These are phyloP conservation scores for Phataginus tetradactyla DNA, from an alignment of 2,797 vertebrate species.

Conservation along the genomic window DNA sequence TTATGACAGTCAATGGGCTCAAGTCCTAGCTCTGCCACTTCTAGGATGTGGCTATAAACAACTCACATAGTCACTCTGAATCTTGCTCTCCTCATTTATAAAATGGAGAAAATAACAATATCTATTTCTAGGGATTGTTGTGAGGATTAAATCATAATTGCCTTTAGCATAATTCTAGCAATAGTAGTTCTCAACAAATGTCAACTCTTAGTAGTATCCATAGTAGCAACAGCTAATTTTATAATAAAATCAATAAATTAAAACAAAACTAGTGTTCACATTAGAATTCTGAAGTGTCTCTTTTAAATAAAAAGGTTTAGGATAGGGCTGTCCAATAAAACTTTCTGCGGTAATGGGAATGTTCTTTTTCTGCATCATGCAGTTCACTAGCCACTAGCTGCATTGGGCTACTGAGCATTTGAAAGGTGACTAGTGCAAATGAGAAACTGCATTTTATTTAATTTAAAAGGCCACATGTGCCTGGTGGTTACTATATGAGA, in stretches of 20 bases:
- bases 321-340: not conserved
- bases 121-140: not conserved
- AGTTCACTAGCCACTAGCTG: not conserved
- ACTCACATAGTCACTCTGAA: not conserved
- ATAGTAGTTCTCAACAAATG: not conserved
- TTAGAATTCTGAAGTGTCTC: not conserved
- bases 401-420: not conserved
- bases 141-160: slow-evolving; percentile 6
- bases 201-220: not conserved
- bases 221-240: not conserved
- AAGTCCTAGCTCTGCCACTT: not conserved
- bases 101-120: not conserved
- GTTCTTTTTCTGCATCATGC: not conserved
- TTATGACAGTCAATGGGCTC: not conserved
- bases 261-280: not conserved
- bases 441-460: not conserved
- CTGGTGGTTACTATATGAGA: not conserved
- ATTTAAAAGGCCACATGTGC: not conserved
- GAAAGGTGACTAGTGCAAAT: not conserved
- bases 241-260: slow-evolving; percentile 11
- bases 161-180: not conserved
- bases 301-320: not conserved
- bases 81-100: not conserved
- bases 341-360: not conserved
- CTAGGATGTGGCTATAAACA: not conserved